Conservation (phyloP, 2,888 invertebrate genomes). For the Eupsilia transversa region DNA sequence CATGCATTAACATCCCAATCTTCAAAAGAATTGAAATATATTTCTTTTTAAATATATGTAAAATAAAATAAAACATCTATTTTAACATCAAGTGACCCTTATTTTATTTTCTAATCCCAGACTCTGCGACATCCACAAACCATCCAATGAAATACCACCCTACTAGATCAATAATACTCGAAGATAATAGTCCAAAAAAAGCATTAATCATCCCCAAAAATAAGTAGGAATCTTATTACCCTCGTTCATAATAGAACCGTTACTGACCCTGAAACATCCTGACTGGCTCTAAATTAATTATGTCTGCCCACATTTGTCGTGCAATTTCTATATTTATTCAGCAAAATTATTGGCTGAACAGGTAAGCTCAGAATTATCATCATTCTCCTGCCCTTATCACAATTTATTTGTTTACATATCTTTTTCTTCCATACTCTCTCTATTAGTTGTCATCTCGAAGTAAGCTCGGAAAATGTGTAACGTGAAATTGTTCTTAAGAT, state of each 20-base stretch:
- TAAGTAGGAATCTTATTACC: constrained; percentile 35
- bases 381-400: too few relatives aligned
- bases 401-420: too few relatives aligned
- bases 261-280: constrained; percentile 47
- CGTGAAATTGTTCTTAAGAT: too few relatives aligned
- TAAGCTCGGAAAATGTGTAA: too few relatives aligned
- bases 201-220: constrained; percentile 37
- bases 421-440: too few relatives aligned
- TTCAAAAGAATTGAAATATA: background rate
- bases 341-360: background rate
- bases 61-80: background rate
- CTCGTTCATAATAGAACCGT: constrained; percentile 36
- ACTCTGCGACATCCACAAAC: background rate
- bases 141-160: background rate
- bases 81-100: too few relatives aligned
- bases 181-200: constrained; percentile 35
- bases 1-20: background rate
- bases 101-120: background rate
- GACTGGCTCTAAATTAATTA: constrained; percentile 43
- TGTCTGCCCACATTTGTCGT: constrained; percentile 29
- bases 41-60: background rate
- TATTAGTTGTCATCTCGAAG: too few relatives aligned
- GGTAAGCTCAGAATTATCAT: too few relatives aligned
- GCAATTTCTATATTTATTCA: constrained; percentile 8
- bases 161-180: constrained; percentile 30